Base-by-base conservation (phyloP, 2,888 invertebrate genomes). In the Heliconius aoede region DNA sequence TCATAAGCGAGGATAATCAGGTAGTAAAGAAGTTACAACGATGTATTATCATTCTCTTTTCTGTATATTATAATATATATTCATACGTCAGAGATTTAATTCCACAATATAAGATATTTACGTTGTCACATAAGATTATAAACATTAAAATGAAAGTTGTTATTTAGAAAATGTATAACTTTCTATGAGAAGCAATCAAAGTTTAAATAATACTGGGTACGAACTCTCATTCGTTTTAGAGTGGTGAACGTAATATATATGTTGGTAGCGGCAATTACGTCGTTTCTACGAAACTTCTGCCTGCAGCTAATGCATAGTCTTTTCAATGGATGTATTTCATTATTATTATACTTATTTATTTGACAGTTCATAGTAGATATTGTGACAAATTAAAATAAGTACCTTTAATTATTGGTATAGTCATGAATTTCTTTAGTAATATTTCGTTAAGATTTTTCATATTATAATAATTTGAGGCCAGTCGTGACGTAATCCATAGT, bases 251-350 rank as follows among this genome's bases (percentile, higher is more conserved):
- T 11, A 32, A 32, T 18, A 24, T 62, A 78, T 55, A 76, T 73
- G 68, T 68, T 18, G 36, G 32, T 55, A 24, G 36, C 65, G 40
- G 65, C 36, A 65, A 67, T 72, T 58, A 62, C 67, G 55, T 30
- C 55, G 62, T 32, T 79, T 77, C 77, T 74, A 72, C 72, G 78
- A 79, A 79, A 72, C 62, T 74, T 58, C 71, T 51, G 72, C 36
- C 62, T 51, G 72, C 73, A 72, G 74, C 72, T 78, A 72, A 78
- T 77, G 74, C 26, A 36, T 40, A 36, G 32, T 36, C 24, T 36
- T 36, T 65, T 65, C 65, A 65, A 65, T 65, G 7, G 4, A 65
- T 11, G 24, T 24, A 62, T 62, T 62, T 28, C 21, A 32, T 62
- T 32, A 40, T 65, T 40, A 7, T 7, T 46, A 21, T 46, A 46